Percentiles rank a stretch among this genome's conserved stretches.
Conservation (phyloP, 2,113 vertebrate genomes). For the Macaca mulatta region DNA sequence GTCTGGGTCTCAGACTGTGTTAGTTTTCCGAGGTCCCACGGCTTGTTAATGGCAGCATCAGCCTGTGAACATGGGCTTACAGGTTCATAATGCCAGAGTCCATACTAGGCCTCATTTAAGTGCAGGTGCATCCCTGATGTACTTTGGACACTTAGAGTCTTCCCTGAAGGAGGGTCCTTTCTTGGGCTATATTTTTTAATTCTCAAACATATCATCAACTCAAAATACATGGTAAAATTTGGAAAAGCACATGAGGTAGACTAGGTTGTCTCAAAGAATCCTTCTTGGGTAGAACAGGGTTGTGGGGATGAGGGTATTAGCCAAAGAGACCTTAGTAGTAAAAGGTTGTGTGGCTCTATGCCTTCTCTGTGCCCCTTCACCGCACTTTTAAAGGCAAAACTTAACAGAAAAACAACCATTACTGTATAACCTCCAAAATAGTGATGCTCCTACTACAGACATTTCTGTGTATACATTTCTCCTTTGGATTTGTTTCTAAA, state of each 20-base stretch:
- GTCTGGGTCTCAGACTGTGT: background rate
- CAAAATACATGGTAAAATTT: background rate
- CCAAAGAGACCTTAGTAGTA: background rate
- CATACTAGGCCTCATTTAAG: background rate
- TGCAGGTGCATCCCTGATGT: background rate
- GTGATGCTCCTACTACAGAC: background rate
- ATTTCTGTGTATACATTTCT: background rate
- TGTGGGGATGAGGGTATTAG: background rate
- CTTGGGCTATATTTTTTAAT: background rate
- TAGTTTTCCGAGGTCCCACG: background rate
- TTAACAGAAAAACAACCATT: background rate
- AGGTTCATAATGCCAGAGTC: background rate
- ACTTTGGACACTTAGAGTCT: background rate
- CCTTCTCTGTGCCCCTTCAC: background rate
- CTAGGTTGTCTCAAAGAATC: background rate
- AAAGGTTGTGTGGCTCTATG: background rate
- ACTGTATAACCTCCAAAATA: background rate
- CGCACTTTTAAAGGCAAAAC: background rate
- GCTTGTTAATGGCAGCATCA: background rate
- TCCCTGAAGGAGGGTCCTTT: background rate
- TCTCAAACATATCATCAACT: background rate
- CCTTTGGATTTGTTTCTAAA: slow-evolving; percentile 24
- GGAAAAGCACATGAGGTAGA: background rate
- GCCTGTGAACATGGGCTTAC: background rate
- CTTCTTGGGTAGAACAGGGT: background rate